Conservation (phyloP, 53 echinoderm and acorn worm species). For the Echinarachnius parma region DNA sequence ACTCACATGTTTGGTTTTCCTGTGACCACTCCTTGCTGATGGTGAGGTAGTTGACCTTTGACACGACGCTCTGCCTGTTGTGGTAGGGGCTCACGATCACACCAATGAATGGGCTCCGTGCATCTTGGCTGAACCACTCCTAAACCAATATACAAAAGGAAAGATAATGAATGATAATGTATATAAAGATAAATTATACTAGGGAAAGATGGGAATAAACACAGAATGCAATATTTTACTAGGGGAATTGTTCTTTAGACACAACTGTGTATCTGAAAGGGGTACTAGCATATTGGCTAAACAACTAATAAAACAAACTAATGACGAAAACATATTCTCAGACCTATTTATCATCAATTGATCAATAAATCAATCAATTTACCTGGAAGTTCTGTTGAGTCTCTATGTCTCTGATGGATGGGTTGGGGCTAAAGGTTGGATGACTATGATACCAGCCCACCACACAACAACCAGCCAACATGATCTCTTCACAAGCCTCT, state of each 20-base stretch:
- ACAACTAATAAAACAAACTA: too few species aligned
- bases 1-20: conserved; percentile 53
- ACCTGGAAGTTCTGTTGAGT: conserved; percentile 95
- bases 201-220: too few species aligned
- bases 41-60: conserved; percentile 75
- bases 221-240: too few species aligned
- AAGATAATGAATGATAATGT: neutral
- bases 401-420: conserved; percentile 93
- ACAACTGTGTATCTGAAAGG: too few species aligned
- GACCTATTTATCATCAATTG: too few species aligned
- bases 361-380: neutral
- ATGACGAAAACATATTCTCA: too few species aligned
- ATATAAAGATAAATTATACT: too few species aligned
- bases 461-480: conserved; percentile 62
- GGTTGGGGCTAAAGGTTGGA: conserved; percentile 90
- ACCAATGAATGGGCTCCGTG: conserved; percentile 74
- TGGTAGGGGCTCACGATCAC: conserved; percentile 88
- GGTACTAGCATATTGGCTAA: too few species aligned
- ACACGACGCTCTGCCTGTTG: conserved; percentile 55
- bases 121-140: conserved; percentile 87
- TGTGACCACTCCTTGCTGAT: conserved; percentile 59
- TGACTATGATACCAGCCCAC: conserved; percentile 99
- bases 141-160: conserved; percentile 11
- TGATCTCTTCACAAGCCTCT: conserved; percentile 80
- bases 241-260: too few species aligned